Conservation (phyloP, 37 sponge, comb jelly and placozoan genomes). For the Ianthella basta region DNA sequence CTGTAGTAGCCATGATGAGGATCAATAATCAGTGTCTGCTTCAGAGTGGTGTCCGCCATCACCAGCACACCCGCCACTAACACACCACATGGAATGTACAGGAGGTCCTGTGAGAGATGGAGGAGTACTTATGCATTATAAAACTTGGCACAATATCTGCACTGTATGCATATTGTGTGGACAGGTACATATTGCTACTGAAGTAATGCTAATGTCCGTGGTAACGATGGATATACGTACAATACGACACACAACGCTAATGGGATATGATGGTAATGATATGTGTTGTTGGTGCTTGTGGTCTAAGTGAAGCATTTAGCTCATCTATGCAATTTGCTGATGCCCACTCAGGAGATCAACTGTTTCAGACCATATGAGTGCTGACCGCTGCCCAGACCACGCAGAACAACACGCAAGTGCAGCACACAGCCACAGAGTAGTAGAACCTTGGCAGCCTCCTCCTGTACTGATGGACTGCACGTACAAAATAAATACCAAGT, state of each 20-base stretch:
- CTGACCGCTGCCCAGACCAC: not conserved
- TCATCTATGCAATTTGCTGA: too few species aligned
- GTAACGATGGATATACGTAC: too few species aligned
- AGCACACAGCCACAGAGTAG: not conserved
- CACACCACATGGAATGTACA: not conserved
- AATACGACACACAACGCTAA: too few species aligned
- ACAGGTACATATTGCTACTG: too few species aligned
- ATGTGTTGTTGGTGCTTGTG: too few species aligned
- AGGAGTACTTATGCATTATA: too few species aligned
- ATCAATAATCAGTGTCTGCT: slow-evolving; percentile 44
- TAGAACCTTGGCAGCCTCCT: slow-evolving; percentile 18
- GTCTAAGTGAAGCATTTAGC: too few species aligned
- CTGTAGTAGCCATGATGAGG: slow-evolving; percentile 34
- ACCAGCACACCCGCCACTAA: not conserved
- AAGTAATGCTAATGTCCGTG: too few species aligned
- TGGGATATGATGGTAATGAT: too few species aligned
- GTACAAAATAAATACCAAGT: not conserved
- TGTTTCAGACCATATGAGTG: not conserved
- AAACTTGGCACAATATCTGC: too few species aligned
- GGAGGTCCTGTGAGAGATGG: not conserved
- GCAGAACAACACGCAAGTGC: not conserved
- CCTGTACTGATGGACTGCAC: slow-evolving; percentile 20
- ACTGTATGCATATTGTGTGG: too few species aligned
- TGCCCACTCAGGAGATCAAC: not conserved
- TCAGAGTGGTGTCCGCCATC: not conserved